These are phyloP conservation scores for Spialia ferax DNA, from an alignment of 2,888 invertebrate species.

Conservation along the genomic window DNA sequence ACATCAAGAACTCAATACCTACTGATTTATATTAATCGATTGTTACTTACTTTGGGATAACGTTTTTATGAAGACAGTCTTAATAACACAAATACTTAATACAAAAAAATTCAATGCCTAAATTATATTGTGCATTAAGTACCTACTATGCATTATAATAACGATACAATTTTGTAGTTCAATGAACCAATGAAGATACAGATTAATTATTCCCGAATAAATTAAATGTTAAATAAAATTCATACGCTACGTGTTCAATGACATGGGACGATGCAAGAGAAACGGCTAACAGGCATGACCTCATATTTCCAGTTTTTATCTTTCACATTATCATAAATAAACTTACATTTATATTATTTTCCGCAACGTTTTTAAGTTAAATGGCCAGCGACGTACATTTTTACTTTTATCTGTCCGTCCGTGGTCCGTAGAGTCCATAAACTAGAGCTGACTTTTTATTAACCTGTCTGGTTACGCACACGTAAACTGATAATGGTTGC, in stretches of 20 bases:
- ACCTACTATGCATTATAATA: background rate
- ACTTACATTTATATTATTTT: conserved; percentile 53
- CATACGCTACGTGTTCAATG: conserved; percentile 17
- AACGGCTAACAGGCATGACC: conserved; percentile 22
- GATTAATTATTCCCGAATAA: conserved; percentile 24
- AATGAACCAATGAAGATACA: conserved; percentile 14
- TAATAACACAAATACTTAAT: too few species aligned
- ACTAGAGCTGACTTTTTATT: conserved; percentile 34
- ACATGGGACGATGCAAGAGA: conserved; percentile 24
- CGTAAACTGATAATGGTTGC: conserved; percentile 39
- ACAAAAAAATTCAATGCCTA: background rate
- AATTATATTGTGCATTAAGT: background rate
- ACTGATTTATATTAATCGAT: too few species aligned
- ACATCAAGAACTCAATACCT: too few species aligned
- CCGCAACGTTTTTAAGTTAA: conserved; percentile 51
- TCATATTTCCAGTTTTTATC: conserved; percentile 46
- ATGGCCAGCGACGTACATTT: conserved; percentile 50
- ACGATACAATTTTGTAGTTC: conserved; percentile 22
- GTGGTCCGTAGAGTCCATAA: conserved; percentile 35
- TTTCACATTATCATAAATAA: conserved; percentile 57
- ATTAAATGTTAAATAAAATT: conserved; percentile 25
- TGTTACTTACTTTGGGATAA: too few species aligned
- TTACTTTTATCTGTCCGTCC: conserved; percentile 47
- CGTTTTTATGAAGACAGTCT: too few species aligned
- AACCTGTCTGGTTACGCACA: conserved; percentile 32